These are phyloP conservation scores for Microcebus tavaratra DNA, from an alignment of 2,113 vertebrate genomes.

Conservation along the genomic window DNA sequence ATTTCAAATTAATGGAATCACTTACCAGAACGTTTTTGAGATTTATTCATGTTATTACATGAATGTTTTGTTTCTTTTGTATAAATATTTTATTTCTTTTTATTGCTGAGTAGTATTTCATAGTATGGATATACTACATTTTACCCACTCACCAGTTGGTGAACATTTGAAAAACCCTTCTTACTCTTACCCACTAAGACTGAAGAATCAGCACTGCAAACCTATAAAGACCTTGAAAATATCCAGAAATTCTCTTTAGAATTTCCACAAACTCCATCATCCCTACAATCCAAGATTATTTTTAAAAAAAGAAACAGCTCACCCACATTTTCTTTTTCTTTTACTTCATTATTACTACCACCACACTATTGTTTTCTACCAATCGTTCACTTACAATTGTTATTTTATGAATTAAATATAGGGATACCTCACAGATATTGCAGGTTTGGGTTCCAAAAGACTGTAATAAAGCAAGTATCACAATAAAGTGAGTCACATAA, in stretches of 20 bases:
- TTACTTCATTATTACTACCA: slow-evolving; percentile 13
- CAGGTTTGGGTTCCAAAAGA: background rate
- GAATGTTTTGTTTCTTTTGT: slow-evolving; percentile 14
- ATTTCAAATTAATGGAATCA: background rate
- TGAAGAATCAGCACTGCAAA: background rate
- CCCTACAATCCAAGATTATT: background rate
- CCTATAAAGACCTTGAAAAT: background rate
- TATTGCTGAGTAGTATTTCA: background rate
- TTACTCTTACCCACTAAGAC: background rate
- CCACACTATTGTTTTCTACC: background rate
- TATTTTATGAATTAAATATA: slow-evolving; percentile 14
- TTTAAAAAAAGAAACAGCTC: background rate
- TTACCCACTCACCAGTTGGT: background rate
- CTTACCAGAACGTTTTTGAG: background rate
- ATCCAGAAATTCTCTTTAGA: background rate
- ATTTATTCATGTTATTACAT: background rate
- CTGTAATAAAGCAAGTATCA: background rate
- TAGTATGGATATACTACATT: background rate
- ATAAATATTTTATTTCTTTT: slow-evolving; percentile 21
- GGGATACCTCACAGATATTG: background rate
- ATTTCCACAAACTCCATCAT: background rate
- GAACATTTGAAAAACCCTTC: slow-evolving; percentile 4
- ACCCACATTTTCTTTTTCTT: background rate
- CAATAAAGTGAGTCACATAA: background rate
- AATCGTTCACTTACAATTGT: background rate